Percentiles rank a stretch among this genome's conserved stretches.
These are phyloP conservation scores for Heloderma charlesbogerti DNA, from an alignment of 2,113 vertebrate genomes.

Conservation along the genomic window DNA sequence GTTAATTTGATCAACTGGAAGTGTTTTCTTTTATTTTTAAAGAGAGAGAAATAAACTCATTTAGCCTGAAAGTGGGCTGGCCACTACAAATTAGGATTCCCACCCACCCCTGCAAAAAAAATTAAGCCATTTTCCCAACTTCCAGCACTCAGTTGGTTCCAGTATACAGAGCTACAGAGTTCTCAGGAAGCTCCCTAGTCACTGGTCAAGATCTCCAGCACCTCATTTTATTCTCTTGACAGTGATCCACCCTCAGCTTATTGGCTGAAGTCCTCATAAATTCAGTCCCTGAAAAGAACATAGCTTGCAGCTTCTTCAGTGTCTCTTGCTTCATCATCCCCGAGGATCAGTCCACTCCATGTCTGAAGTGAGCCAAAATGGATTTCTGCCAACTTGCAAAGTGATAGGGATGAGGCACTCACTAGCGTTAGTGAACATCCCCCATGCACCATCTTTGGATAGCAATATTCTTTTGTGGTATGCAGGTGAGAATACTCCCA, in stretches of 20 bases:
- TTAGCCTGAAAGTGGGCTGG: not conserved
- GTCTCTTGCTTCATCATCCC: not conserved
- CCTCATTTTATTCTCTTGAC: not conserved
- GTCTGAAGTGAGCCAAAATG: not conserved
- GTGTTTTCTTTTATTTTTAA: not conserved
- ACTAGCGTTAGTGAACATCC: not conserved
- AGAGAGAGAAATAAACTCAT: not conserved
- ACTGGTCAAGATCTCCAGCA: not conserved
- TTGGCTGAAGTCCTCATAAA: not conserved
- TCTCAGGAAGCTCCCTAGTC: not conserved
- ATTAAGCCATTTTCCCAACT: not conserved
- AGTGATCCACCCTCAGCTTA: not conserved
- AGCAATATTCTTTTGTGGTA: not conserved
- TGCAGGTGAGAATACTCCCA: not conserved
- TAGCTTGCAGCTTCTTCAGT: not conserved
- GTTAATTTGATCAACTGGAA: not conserved
- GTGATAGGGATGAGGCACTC: not conserved
- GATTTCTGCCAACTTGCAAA: not conserved
- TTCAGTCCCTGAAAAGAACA: conserved; percentile 5
- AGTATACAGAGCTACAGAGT: not conserved
- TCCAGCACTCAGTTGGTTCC: not conserved
- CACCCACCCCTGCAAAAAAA: not conserved
- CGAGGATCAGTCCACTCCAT: not conserved
- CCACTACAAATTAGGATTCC: not conserved
- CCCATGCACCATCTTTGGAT: not conserved